Percentiles rank a stretch among this genome's conserved stretches.
These are phyloP conservation scores for Calonectris borealis DNA, from an alignment of 2,113 vertebrate species.

Conservation along the genomic window DNA sequence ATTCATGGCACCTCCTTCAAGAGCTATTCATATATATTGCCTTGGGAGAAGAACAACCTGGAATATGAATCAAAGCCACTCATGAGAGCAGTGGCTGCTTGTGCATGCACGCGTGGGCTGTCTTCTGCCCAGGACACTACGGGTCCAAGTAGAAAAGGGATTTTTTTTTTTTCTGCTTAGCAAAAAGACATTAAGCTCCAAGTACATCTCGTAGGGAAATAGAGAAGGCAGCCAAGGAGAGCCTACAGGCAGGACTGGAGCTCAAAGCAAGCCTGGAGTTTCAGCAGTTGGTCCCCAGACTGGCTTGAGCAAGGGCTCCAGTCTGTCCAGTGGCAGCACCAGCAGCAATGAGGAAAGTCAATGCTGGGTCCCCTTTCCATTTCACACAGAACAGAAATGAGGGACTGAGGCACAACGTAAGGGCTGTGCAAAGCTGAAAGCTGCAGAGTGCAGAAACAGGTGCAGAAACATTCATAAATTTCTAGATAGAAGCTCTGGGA, in stretches of 20 bases:
- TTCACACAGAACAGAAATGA: neutral
- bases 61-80: neutral
- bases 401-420: neutral
- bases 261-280: neutral
- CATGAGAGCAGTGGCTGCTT: neutral
- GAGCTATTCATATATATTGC: neutral
- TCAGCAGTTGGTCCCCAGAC: neutral
- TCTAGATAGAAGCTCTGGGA: slow-evolving; percentile 31
- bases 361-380: neutral
- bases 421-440: neutral
- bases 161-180: neutral
- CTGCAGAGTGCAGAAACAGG: neutral
- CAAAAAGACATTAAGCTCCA: neutral
- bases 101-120: neutral
- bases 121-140: neutral
- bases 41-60: neutral
- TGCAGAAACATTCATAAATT: slow-evolving; percentile 11
- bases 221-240: neutral
- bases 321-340: neutral
- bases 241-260: neutral
- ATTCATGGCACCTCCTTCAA: neutral
- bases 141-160: neutral
- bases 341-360: neutral
- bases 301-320: neutral
- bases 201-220: neutral